A percentile compares a stretch with the other conserved stretches of the same genome.
Conservation (phyloP, 2,113 vertebrate species). For the Microcebus lehilahytsara region DNA sequence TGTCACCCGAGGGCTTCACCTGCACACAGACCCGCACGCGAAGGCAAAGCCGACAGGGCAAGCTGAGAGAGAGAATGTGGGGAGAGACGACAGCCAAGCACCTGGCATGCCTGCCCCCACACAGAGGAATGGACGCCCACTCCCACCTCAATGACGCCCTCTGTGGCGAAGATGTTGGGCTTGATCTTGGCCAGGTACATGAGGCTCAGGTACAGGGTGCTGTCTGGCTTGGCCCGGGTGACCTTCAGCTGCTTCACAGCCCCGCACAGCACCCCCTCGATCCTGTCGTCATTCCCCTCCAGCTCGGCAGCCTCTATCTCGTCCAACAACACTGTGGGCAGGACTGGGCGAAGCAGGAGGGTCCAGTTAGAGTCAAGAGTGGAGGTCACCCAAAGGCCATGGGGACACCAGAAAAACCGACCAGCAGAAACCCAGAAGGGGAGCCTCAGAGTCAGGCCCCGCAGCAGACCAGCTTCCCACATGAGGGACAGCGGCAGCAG, state of each 20-base stretch:
- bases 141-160: slow-evolving; percentile 97
- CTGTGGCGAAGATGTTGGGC: slow-evolving; percentile 98
- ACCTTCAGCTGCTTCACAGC: slow-evolving; percentile 95
- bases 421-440: fast-evolving
- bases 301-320: slow-evolving; percentile 95
- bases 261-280: slow-evolving; percentile 96
- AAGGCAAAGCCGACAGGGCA: not conserved
- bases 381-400: not conserved
- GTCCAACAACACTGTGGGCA: slow-evolving; percentile 91
- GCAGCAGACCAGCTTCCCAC: fast-evolving
- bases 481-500: no score
- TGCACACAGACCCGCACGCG: no score
- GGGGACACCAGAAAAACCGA: fast-evolving
- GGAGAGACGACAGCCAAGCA: no score
- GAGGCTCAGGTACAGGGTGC: slow-evolving; percentile 94
- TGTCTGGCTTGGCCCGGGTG: slow-evolving; percentile 96
- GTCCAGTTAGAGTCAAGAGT: fast-evolving
- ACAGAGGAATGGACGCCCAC: fast-evolving
- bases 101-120: fast-evolving
- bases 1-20: fast-evolving
- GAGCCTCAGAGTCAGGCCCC: fast-evolving
- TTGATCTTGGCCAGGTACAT: slow-evolving; percentile 99
- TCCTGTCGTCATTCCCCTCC: slow-evolving; percentile 95
- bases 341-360: slow-evolving; percentile 81
- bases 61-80: fast-evolving